Percentiles rank a stretch among this genome's conserved stretches.
Conservation (phyloP, 2,113 vertebrate genomes). For the Elephas maximus region DNA sequence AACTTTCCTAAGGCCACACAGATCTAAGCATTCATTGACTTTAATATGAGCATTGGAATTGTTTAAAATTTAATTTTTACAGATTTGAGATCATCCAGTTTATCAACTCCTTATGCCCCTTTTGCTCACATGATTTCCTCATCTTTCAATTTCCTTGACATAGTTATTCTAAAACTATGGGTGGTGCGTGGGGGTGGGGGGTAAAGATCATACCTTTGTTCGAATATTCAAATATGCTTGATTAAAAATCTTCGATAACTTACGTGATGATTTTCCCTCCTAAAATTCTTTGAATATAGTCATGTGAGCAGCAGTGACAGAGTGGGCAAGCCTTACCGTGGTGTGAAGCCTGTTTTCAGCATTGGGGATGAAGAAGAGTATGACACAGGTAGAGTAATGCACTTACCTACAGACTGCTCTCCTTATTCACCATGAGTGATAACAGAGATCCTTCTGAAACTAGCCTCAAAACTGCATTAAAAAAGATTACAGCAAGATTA, state of each 20-base stretch:
- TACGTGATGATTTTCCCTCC: constrained; percentile 57
- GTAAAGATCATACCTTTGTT: constrained; percentile 49
- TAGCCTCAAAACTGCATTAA: neutral
- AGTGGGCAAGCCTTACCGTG: constrained; percentile 97
- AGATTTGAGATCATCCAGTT: constrained; percentile 33
- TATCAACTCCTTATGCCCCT: constrained; percentile 39
- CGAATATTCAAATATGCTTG: constrained; percentile 57
- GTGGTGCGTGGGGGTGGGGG: constrained; percentile 34
- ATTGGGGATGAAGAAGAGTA: constrained; percentile 99
- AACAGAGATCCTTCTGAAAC: neutral
- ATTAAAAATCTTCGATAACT: neutral
- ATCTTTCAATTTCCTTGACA: constrained; percentile 75
- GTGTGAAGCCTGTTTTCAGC: constrained; percentile 99
- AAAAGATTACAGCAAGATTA: neutral
- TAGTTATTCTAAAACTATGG: constrained; percentile 69
- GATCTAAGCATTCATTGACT: constrained; percentile 29
- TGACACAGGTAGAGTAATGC: constrained; percentile 93
- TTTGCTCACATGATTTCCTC: constrained; percentile 80
- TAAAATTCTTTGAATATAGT: constrained; percentile 86
- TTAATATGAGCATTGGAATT: constrained; percentile 20
- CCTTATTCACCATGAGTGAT: neutral
- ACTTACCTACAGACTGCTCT: neutral
- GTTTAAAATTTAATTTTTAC: constrained; percentile 45
- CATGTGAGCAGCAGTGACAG: constrained; percentile 99
- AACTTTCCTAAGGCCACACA: neutral